Conservation (phyloP, 2,113 vertebrate species). For the Forbesichthys agassizii region DNA sequence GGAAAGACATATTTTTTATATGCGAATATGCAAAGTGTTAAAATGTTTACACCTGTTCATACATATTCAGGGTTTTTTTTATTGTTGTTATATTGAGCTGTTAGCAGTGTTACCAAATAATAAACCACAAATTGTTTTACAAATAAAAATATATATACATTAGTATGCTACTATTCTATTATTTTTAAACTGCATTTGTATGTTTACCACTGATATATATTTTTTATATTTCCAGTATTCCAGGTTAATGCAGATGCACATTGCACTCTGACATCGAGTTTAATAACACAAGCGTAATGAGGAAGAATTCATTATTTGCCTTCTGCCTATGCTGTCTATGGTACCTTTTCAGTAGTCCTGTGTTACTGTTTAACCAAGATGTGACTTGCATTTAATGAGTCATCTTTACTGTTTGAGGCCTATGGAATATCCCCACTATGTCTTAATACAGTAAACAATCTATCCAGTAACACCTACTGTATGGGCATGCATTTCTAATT, state of each 20-base stretch:
- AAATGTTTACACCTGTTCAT: not conserved
- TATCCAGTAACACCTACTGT: no score
- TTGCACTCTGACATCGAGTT: no score
- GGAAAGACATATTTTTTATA: not conserved
- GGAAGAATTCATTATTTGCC: no score
- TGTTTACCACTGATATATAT: not conserved
- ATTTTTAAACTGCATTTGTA: not conserved
- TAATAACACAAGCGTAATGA: no score
- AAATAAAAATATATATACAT: not conserved
- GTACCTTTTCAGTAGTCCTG: no score
- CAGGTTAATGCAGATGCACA: not conserved
- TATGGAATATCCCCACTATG: no score
- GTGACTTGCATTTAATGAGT: no score
- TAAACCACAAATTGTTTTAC: no score
- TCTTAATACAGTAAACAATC: no score
- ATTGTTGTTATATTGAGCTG: not conserved
- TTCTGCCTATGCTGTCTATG: no score
- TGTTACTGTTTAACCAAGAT: no score
- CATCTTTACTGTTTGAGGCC: no score
- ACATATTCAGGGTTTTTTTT: slow-evolving; percentile 22
- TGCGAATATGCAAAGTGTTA: not conserved
- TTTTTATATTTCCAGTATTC: not conserved
- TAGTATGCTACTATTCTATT: not conserved
- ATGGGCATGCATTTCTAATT: not conserved
- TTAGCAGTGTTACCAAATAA: not conserved